Evolutionary conservation across 2,888 invertebrate genomes (phyloP), one percentile per base, ranked within the genome.

Genomic region (Lithophane ornitopus): DNA sequence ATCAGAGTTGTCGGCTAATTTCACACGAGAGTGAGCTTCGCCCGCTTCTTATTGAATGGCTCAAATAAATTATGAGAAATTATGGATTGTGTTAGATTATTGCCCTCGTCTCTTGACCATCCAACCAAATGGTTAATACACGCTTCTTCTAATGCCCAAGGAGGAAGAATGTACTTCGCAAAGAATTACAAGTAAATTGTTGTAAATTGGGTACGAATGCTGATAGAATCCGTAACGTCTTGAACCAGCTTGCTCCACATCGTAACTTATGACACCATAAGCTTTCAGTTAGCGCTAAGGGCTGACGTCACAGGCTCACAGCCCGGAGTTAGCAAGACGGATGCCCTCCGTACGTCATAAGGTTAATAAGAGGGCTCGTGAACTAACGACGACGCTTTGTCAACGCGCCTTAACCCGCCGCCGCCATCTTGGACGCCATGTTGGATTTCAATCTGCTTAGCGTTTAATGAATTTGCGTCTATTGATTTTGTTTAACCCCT

Each of bases 331-430:
- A 92, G 92, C 91, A 95, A 95, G 95, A 95, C 88, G 87, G 94
- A 96, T 96, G 94, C 92, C 93, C 92, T 91, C 92, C 95, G 95
- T 97, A 95, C 96, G 95, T 96, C 97, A 97, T 96, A 96, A 96
- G 96, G 96, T 97, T 97, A 97, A 96, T 97, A 97, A 97, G 96
- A 95, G 96, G 96, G 96, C 96, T 96, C 93, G 93, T 91, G 92
- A 95, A 96, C 96, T 97, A 96, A 96, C 97, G 96, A 96, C 92
- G 91, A 77, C 96, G 95, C 96, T 97, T 96, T 96, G 96, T 97
- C 97, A 96, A 94, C 95, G 94, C 94, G 96, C 94, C 94, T 96
- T 94, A 95, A 93, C 93, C 92, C 93, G 90, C 92, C 90, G 89
- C 79, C 94, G 95, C 95, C 96, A 95, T 95, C 95, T 95, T 95